Evolutionary conservation across 2,113 vertebrate genomes (phyloP).

Genomic region (Arenaria interpres): DNA sequence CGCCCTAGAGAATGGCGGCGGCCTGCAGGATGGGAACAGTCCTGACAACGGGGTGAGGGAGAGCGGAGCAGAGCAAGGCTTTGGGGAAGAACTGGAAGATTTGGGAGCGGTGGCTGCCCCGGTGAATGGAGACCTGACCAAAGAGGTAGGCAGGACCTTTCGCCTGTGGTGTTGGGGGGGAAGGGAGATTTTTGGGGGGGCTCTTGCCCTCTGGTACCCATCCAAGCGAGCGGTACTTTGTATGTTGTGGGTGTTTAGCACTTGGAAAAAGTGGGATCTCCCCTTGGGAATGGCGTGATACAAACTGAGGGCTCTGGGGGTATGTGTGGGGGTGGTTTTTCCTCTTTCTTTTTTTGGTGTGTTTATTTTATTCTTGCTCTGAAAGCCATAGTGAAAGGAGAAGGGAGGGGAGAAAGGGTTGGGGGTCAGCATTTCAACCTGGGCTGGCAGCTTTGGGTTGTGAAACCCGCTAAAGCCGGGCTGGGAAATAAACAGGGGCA

Average conservation of each 20-base stretch:
- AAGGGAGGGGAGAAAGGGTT: no score
- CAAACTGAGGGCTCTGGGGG: rapidly evolving
- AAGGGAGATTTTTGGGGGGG: no score
- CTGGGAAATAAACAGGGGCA: conserved; percentile 11
- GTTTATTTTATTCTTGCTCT: no score
- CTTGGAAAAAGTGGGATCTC: neutral
- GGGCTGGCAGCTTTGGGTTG: neutral
- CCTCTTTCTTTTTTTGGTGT: neutral
- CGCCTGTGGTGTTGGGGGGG: no score
- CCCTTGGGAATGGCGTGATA: neutral
- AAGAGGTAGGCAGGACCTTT: conserved; percentile 85
- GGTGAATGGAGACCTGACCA: conserved; percentile 87
- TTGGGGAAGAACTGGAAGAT: conserved; percentile 85
- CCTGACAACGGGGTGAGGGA: conserved; percentile 87
- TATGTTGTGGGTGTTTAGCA: rapidly evolving
- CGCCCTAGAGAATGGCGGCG: conserved; percentile 83
- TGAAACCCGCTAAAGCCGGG: neutral
- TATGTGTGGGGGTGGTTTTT: rapidly evolving
- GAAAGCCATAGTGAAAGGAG: neutral
- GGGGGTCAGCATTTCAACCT: neutral
- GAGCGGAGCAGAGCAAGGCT: conserved; percentile 84
- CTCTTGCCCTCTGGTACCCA: neutral
- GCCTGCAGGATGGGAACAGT: conserved; percentile 85
- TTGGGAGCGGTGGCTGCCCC: conserved; percentile 92
- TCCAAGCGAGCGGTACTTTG: rapidly evolving